Base-by-base conservation (phyloP, 2,113 vertebrate species). In the Phyllopteryx taeniolatus region DNA sequence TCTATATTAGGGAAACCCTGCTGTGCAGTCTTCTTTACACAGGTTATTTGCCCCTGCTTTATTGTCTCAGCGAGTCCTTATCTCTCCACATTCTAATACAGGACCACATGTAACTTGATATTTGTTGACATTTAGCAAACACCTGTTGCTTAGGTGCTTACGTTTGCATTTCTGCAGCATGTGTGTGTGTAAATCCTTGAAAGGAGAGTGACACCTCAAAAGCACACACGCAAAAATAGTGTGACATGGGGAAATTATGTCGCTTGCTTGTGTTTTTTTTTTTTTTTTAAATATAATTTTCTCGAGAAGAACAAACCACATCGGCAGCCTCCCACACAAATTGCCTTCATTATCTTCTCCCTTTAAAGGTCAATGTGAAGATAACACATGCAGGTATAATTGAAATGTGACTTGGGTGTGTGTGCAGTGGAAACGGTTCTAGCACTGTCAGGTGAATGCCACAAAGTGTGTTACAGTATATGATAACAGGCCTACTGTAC, bases 241-340 rank as follows among this genome's bases (percentile, higher is more conserved):
- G 88, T 85, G 83, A 44, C 1, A 46, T n/a, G 81, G 75, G 85
- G 88, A 85, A 83, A 84, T 71, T 78, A 49, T 61, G 63, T n/a
- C 14, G 19, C 51, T 42, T 68, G 31, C 46, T 68, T 35, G 67
- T 54, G 43, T 77, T 80, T 84, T 88, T 74, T 78, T 77, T 70
- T 75, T 75, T 80, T 84, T 88, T 74, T 78, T 78, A 67, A 0
- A 39, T 39, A 72, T 75, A 87, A 89, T 83, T 91, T 89, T 90
- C 83, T 90, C 88, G 77, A 88, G 86, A 81, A 90, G 90, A 92
- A 85, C 77, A 88, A 92, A 92, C 92, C 93, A 91, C 92, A 92
- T 93, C 90, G 86, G 81, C 86, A 83, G 75, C 90, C 92, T 88
- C 92, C 92, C 86, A 91, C 92, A 93, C 87, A 84, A 90, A 88